phyloP scores from a whole-genome alignment of 2,113 vertebrate genomes.

The Hiodon tergisus region DNA sequence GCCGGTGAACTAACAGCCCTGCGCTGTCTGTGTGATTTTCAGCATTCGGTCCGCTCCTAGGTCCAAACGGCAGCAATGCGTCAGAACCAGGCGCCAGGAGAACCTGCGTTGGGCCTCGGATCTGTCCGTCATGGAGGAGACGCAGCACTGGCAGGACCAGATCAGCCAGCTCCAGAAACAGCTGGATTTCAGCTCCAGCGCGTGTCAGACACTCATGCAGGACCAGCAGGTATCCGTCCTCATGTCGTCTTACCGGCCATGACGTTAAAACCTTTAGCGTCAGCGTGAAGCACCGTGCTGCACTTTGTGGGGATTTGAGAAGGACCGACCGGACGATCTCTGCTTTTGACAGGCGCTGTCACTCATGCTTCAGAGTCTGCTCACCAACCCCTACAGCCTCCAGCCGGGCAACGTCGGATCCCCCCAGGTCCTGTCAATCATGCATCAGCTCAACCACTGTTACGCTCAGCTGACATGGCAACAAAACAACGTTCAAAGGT shows the following conservation, averaged over 20 bases:
- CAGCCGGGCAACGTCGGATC: conserved; percentile 79
- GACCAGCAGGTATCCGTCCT: conserved; percentile 81
- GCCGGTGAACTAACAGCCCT: too few relatives aligned
- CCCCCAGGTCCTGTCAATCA: conserved; percentile 85
- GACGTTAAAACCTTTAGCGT: too few relatives aligned
- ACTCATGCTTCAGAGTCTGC: conserved; percentile 83
- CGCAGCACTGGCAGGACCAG: conserved; percentile 79
- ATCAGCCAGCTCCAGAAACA: conserved; percentile 85
- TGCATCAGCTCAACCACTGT: conserved; percentile 96
- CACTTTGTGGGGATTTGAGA: too few relatives aligned
- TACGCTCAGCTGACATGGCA: conserved; percentile 91
- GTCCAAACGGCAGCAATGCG: conserved; percentile 2
- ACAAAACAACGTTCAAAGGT: conserved; percentile 95
- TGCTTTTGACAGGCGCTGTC: conserved; percentile 70
- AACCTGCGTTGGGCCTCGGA: conserved; percentile 89
- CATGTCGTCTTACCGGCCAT: not conserved
- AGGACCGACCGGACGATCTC: not conserved
- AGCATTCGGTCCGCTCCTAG: too few relatives aligned
- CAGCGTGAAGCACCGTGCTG: too few relatives aligned
- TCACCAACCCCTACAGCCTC: conserved; percentile 75
- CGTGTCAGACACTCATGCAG: conserved; percentile 96
- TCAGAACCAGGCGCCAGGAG: conserved; percentile 75
- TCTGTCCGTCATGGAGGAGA: conserved; percentile 79
- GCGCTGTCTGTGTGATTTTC: too few relatives aligned
- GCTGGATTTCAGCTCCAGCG: conserved; percentile 85